Percentiles rank a stretch among this genome's conserved stretches.
These are phyloP conservation scores for Drosophila infuscata DNA, from an alignment of 2,888 invertebrate species.

Conservation along the genomic window DNA sequence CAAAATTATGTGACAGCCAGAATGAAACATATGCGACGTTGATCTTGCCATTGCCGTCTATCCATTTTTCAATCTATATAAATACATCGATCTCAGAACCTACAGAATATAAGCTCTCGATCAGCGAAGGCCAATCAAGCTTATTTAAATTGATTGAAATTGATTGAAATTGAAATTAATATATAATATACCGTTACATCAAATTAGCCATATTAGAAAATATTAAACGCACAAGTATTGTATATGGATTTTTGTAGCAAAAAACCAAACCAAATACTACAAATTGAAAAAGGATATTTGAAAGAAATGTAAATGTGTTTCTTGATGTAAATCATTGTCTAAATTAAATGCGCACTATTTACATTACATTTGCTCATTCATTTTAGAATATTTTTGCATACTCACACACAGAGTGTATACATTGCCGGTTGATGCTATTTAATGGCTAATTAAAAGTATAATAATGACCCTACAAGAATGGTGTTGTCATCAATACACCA, in stretches of 20 bases:
- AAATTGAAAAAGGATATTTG: slow-evolving; percentile 13
- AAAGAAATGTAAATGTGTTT: neutral
- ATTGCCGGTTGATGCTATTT: slow-evolving; percentile 59
- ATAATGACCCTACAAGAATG: slow-evolving; percentile 75
- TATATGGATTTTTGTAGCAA: neutral
- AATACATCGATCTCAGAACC: neutral
- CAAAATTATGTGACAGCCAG: neutral
- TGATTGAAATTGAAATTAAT: neutral
- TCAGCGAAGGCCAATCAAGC: neutral
- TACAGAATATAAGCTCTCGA: neutral
- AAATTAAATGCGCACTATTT: slow-evolving; percentile 26
- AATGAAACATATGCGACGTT: neutral
- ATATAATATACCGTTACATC: neutral
- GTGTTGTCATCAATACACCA: no score
- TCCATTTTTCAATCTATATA: neutral
- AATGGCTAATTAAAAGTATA: slow-evolving; percentile 80
- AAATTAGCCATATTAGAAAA: neutral
- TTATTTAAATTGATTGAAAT: neutral
- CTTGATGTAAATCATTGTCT: slow-evolving; percentile 9
- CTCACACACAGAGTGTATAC: slow-evolving; percentile 2
- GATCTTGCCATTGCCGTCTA: neutral
- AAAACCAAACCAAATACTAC: slow-evolving; percentile 24
- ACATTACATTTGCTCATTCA: slow-evolving; percentile 70
- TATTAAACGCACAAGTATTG: neutral
- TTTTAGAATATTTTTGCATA: slow-evolving; percentile 63